Conservation (phyloP, 1,140 invertebrate genomes). For the Leptinotarsa undecemlineata region DNA sequence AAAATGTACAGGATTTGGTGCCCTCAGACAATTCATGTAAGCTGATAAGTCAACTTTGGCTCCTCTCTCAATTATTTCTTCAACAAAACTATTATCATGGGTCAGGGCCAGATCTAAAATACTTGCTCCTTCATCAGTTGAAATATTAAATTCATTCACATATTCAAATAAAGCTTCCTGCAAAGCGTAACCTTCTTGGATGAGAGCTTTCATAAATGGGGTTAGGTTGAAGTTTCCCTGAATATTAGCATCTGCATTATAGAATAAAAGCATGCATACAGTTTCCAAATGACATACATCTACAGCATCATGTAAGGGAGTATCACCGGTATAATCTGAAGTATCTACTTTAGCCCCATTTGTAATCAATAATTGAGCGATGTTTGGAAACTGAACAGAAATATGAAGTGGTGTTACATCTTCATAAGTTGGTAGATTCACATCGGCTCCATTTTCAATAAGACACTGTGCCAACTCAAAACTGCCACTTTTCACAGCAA, state of each 20-base stretch:
- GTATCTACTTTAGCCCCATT: constrained; percentile 34
- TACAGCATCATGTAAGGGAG: constrained; percentile 36
- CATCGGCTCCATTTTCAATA: constrained; percentile 29
- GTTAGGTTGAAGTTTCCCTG: constrained; percentile 26
- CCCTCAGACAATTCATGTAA: constrained; percentile 19
- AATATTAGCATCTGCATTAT: constrained; percentile 36
- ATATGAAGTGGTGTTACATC: constrained; percentile 35
- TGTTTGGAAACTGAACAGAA: constrained; percentile 27
- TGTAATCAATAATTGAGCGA: constrained; percentile 31
- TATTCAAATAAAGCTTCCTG: constrained; percentile 36
- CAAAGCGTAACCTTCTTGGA: constrained; percentile 18
- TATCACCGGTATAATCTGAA: constrained; percentile 34
- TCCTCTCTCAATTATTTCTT: constrained; percentile 34
- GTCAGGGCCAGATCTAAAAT: constrained; percentile 31
- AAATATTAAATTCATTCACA: constrained; percentile 33
- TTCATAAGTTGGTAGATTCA: constrained; percentile 32
- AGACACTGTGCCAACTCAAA: constrained; percentile 22
- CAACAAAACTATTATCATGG: constrained; percentile 17
- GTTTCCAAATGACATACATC: constrained; percentile 27
- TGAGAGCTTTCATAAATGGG: constrained; percentile 37
- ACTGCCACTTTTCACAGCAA: constrained; percentile 23
- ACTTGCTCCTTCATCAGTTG: constrained; percentile 16
- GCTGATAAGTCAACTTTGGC: constrained; percentile 27
- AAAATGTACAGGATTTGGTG: constrained; percentile 31
- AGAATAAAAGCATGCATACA: constrained; percentile 40